Evolutionary conservation across 2,113 vertebrate species (phyloP).

Genomic region (Neolamprologus tretocephalus): DNA sequence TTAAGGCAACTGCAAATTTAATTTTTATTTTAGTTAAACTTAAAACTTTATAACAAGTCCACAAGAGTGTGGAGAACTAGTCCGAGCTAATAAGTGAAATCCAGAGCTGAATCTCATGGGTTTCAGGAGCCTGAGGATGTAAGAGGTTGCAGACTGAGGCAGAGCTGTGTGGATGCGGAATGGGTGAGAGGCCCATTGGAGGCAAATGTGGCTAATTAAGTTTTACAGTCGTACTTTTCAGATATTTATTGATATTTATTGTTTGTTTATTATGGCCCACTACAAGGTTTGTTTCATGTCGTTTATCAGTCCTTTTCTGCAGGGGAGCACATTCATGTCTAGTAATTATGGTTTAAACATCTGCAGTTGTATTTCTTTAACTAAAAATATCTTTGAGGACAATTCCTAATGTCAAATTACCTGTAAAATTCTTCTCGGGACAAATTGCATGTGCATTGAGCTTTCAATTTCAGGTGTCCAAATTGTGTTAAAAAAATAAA

Average conservation of each 20-base stretch:
- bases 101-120: background rate
- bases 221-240: background rate
- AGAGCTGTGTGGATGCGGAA: background rate
- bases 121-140: background rate
- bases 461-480: background rate
- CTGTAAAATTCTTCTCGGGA: background rate
- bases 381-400: background rate
- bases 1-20: no score
- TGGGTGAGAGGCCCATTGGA: background rate
- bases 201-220: background rate
- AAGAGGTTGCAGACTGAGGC: background rate
- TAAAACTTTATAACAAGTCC: background rate
- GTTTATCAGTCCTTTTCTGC: background rate
- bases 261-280: background rate
- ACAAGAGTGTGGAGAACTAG: background rate
- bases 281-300: background rate
- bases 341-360: background rate
- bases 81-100: background rate
- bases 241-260: background rate
- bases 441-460: background rate
- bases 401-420: background rate
- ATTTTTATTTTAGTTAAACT: no score
- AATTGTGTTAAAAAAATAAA: background rate
- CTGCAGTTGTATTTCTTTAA: background rate
- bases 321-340: background rate